These are phyloP conservation scores for Rhabdophis nuchalis DNA, from an alignment of 2,797 vertebrate genomes.

Conservation along the genomic window DNA sequence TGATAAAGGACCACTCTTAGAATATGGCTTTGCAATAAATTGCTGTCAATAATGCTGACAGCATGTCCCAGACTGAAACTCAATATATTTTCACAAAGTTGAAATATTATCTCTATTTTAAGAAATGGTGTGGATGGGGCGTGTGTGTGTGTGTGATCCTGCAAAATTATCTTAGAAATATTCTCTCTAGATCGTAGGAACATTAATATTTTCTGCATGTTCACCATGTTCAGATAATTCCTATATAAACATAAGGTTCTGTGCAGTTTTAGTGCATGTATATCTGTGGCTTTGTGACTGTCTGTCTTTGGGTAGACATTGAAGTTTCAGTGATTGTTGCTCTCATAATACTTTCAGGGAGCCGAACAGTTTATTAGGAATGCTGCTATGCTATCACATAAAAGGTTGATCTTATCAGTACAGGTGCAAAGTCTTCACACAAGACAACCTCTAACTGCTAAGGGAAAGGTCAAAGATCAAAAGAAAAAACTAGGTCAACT, in stretches of 20 bases:
- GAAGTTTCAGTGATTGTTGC: background rate
- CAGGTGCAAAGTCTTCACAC: slow-evolving; percentile 18
- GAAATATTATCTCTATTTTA: slow-evolving; percentile 23
- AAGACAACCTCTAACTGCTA: slow-evolving; percentile 2
- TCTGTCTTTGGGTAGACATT: background rate
- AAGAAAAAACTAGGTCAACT: background rate
- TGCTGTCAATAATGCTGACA: slow-evolving; percentile 39
- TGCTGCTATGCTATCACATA: slow-evolving; percentile 9
- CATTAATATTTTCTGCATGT: background rate
- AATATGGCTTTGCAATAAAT: slow-evolving; percentile 42
- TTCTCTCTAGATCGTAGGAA: background rate
- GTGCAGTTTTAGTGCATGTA: background rate
- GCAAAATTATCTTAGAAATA: slow-evolving; percentile 7
- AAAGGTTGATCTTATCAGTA: slow-evolving; percentile 23
- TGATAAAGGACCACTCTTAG: slow-evolving; percentile 27
- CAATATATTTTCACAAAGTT: background rate
- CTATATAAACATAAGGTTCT: background rate
- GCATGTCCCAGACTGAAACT: slow-evolving; percentile 1
- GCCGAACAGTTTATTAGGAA: slow-evolving; percentile 9
- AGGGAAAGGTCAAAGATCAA: background rate
- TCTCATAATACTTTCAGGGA: slow-evolving; percentile 9
- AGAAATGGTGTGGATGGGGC: background rate
- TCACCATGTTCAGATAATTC: background rate
- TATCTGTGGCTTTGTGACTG: background rate
- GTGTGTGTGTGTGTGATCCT: background rate